Evolutionary conservation across 2,888 invertebrate species (phyloP), one percentile per base, ranked within the genome.

Genomic region (Lochmaea crataegi): DNA sequence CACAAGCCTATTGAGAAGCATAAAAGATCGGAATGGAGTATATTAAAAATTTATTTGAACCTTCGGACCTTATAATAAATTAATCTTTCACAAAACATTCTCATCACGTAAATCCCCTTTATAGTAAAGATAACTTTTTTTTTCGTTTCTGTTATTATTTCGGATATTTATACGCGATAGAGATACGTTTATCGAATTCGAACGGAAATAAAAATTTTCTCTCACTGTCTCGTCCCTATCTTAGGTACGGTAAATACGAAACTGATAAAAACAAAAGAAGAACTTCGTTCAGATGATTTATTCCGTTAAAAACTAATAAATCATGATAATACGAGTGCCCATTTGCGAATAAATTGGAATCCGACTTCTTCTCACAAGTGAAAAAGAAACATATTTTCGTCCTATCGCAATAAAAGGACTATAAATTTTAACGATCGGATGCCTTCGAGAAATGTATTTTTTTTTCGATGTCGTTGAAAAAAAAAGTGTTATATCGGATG

Each of bases 81-180:
- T 48, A n/a, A n/a, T 12, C n/a, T 3, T 48, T 48, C n/a, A 48
- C 1, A 14, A 48, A 14, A 48, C 14, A 48, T 14, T 48, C 12
- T 12, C 0, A 48, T 14, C 48, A n/a, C 48, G 12, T 42, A 12
- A 42, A 42, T 5, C 11, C 42, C 72, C 75, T 65, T n/a, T 32
- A 60, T n/a, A 38, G 1, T 57, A 64, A 71, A 77, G 78, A 78
- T 78, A 78, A 77, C 76, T 75, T 73, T 78, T 73, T 78, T 78
- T 80, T 77, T 79, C 81, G 80, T 81, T 82, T 81, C 79, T 80
- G 78, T 80, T 81, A 81, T 81, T 81, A 81, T 81, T 81, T 81
- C 79, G 75, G 79, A 58, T 81, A 81, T 81, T 82, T 82, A 81
- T 82, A 81, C 80, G 80, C 78, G 78, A 78, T 75, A 70, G 26